Percentiles rank a stretch among this genome's conserved stretches.
phyloP scores from a whole-genome alignment of 2,888 invertebrate genomes.

The Pseudeuparius sepicola region DNA sequence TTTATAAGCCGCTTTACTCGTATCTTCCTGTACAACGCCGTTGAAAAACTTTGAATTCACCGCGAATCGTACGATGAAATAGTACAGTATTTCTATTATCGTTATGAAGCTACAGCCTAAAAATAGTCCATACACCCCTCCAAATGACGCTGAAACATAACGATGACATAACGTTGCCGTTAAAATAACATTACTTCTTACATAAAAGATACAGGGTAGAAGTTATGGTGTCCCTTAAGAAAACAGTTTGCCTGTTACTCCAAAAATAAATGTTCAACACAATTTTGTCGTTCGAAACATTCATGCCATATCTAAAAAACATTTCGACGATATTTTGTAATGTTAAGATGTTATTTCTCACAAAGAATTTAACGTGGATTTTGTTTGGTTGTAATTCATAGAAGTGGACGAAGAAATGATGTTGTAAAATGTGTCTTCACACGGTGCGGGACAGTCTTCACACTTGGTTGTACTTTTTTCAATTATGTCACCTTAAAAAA shows the following conservation, averaged over 20 bases:
- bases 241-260: constrained; percentile 28
- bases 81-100: constrained; percentile 37
- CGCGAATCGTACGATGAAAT: too few species aligned
- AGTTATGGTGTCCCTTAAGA: constrained; percentile 31
- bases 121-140: constrained; percentile 39
- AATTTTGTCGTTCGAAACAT: constrained; percentile 22
- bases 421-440: constrained; percentile 31
- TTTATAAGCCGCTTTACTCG: too few species aligned
- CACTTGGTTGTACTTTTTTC: too few species aligned
- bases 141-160: constrained; percentile 39
- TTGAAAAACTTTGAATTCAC: too few species aligned
- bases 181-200: constrained; percentile 26
- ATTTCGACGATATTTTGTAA: too few species aligned
- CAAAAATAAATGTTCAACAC: constrained; percentile 30
- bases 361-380: too few species aligned
- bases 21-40: too few species aligned
- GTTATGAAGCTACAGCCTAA: constrained; percentile 39
- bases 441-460: constrained; percentile 32
- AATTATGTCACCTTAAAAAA: too few species aligned
- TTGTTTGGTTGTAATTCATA: too few species aligned
- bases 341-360: too few species aligned
- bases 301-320: constrained; percentile 14
- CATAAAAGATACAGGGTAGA: constrained; percentile 34
- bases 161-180: too few species aligned
- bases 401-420: constrained; percentile 23